Percentiles rank a stretch among this genome's conserved stretches.
Conservation (phyloP, 2,113 vertebrate species). For the Anoura caudifer region DNA sequence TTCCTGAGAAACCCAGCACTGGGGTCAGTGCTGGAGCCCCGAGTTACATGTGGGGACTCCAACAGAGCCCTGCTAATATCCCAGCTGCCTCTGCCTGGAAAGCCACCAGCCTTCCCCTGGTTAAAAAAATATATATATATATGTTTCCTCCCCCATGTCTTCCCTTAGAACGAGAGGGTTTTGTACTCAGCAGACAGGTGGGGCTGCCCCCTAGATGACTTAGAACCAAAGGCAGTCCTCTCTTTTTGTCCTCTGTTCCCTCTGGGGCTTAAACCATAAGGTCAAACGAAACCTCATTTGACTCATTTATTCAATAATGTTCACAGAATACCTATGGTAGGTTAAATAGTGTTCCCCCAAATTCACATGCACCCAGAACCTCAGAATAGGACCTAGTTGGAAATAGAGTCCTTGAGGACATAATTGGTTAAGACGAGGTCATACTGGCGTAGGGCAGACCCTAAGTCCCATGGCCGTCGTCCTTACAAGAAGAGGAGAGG, state of each 20-base stretch:
- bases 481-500: not conserved
- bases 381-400: not conserved
- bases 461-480: not conserved
- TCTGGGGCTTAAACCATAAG: not conserved
- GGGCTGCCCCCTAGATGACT: not conserved
- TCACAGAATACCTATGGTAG: not conserved
- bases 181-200: not conserved
- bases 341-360: not conserved
- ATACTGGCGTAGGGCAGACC: not conserved
- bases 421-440: not conserved
- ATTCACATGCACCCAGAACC: not conserved
- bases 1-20: not conserved
- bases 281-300: not conserved
- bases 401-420: not conserved
- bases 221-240: not conserved
- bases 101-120: not conserved
- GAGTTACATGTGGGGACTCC: fast-evolving
- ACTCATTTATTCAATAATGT: not conserved
- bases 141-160: not conserved
- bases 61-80: not conserved
- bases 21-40: not conserved
- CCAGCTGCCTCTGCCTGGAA: not conserved
- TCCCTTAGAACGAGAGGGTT: not conserved
- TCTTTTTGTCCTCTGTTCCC: not conserved
- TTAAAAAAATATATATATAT: not conserved